phyloP scores from a whole-genome alignment of 2,797 vertebrate species.

The Phylloscopus collybita region DNA sequence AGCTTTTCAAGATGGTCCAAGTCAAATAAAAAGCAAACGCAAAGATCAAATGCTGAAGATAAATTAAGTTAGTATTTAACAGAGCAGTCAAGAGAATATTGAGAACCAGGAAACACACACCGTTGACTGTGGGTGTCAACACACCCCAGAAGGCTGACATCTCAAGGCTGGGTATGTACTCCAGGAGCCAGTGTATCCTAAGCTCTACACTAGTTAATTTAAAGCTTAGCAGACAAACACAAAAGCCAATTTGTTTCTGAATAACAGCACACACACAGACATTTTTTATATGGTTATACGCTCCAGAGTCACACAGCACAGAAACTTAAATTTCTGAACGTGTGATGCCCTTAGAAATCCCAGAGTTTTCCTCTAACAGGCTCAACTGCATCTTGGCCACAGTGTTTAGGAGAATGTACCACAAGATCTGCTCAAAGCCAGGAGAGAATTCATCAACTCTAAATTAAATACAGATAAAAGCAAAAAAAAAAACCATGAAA shows the following conservation, averaged over 20 bases:
- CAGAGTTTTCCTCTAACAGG: neutral
- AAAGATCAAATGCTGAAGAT: neutral
- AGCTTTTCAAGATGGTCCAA: neutral
- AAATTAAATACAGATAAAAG: conserved; percentile 33
- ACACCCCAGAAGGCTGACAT: neutral
- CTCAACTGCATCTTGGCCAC: neutral
- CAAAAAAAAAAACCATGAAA: neutral
- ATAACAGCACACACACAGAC: neutral
- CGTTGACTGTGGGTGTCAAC: neutral
- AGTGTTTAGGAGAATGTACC: neutral
- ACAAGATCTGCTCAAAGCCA: neutral
- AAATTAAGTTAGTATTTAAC: conserved; percentile 21
- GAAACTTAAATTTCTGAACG: neutral
- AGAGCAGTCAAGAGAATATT: neutral
- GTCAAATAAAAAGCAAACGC: neutral
- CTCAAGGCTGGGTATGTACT: neutral
- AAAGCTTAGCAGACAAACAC: neutral
- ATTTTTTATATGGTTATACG: neutral
- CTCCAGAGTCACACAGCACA: neutral
- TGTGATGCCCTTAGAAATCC: neutral
- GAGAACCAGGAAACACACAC: neutral
- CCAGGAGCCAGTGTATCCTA: neutral
- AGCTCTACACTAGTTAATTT: neutral
- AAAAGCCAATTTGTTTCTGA: neutral
- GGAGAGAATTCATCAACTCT: neutral